phyloP scores from a whole-genome alignment of 64 coral and sea anemone species.

The Platygyra sinensis region DNA sequence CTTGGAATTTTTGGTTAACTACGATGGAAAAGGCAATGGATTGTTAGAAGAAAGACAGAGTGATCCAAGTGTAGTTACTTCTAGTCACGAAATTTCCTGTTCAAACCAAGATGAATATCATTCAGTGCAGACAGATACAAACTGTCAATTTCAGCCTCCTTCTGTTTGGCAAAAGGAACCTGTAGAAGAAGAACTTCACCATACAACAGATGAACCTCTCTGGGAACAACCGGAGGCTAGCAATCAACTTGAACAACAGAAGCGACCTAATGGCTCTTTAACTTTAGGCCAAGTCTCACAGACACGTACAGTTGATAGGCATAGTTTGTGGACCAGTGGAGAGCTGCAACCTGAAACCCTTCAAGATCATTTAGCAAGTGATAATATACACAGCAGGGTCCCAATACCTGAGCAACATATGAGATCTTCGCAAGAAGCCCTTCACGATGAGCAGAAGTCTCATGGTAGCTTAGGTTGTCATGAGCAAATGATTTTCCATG shows the following conservation, averaged over 20 bases:
- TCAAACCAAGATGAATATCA: neutral
- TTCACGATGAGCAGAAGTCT: neutral
- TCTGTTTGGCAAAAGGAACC: slow-evolving; percentile 35
- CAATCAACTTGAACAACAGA: slow-evolving; percentile 16
- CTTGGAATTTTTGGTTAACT: slow-evolving; percentile 4
- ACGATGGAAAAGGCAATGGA: slow-evolving; percentile 12
- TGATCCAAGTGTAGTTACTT: neutral
- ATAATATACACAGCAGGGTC: neutral
- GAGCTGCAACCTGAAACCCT: slow-evolving; percentile 1
- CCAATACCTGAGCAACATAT: slow-evolving; percentile 1
- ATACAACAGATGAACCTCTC: neutral
- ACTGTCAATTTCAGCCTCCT: slow-evolving; percentile 28
- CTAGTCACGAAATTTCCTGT: neutral
- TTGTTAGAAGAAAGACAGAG: neutral
- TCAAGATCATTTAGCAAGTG: neutral
- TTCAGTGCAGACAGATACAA: neutral
- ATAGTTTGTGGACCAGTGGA: slow-evolving; percentile 5
- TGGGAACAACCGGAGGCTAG: slow-evolving; percentile 40
- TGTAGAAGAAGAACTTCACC: slow-evolving; percentile 16
- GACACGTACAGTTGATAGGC: neutral
- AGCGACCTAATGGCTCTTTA: neutral
- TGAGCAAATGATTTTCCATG: slow-evolving; percentile 13
- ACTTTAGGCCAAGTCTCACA: neutral
- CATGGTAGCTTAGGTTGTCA: neutral
- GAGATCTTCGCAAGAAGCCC: neutral